These are phyloP conservation scores for Epistrophella euchroma DNA, from an alignment of 2,888 invertebrate genomes.

Conservation along the genomic window DNA sequence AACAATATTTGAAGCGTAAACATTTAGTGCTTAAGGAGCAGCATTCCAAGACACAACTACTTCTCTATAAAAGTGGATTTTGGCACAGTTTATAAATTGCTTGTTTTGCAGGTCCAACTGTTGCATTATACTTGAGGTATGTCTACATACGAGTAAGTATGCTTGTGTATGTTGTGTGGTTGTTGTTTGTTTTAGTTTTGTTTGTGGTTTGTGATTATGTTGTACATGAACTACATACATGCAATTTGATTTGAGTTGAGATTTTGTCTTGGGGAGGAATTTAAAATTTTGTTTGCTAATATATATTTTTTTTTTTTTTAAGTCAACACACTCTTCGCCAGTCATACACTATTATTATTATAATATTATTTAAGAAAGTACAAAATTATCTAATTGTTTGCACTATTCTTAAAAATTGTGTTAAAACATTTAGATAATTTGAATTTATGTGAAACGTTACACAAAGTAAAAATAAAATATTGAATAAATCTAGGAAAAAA, in stretches of 20 bases:
- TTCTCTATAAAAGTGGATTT: conserved; percentile 62
- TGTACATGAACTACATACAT: conserved; percentile 46
- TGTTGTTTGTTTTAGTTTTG: not conserved
- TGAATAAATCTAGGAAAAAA: conserved; percentile 55
- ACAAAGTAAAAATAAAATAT: conserved; percentile 69
- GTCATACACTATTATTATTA: conserved; percentile 73
- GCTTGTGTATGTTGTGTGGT: conserved; percentile 36
- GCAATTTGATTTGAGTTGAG: conserved; percentile 41
- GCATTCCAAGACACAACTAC: conserved; percentile 64
- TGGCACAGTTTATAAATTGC: conserved; percentile 73
- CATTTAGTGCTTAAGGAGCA: conserved; percentile 18
- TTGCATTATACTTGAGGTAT: conserved; percentile 73
- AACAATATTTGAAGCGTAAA: conserved; percentile 14
- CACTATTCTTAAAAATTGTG: conserved; percentile 35
- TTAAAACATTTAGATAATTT: conserved; percentile 54
- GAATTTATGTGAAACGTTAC: conserved; percentile 45
- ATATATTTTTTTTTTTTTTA: conserved; percentile 31
- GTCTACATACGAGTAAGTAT: conserved; percentile 57
- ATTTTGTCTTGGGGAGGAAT: conserved; percentile 41
- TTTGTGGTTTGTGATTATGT: conserved; percentile 34
- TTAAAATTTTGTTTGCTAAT: conserved; percentile 68
- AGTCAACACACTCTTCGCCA: conserved; percentile 76
- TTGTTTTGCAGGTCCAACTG: conserved; percentile 68
- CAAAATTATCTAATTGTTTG: conserved; percentile 70
- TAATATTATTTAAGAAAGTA: conserved; percentile 25